Evolutionary conservation across 1,140 invertebrate species (phyloP), one percentile per base, ranked within the genome.

Genomic region (Papilio polyxenes): DNA sequence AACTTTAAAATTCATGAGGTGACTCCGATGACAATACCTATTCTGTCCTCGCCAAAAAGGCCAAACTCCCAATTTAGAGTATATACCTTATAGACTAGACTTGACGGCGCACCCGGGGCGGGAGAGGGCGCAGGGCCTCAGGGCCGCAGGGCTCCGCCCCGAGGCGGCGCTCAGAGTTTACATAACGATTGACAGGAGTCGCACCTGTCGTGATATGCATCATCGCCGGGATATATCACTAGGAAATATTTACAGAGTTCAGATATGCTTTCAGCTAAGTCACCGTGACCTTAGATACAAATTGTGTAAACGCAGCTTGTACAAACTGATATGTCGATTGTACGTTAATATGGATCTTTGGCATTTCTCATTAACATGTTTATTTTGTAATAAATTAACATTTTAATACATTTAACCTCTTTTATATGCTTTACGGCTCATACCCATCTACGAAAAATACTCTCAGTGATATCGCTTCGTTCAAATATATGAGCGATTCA

Each of bases 201-300:
- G 85, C 89, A 84, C 85, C 82, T 86, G 88, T 87, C 83, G 89
- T 92, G 91, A 94, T 92, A 92, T 91, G 92, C 92, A 93, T 94
- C 91, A 92, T 93, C 92, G 93, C 93, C 93, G 92, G 93, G 92
- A 91, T 90, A 92, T 93, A 92, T 93, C 89, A 90, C 91, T 89
- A 89, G 84, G 83, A 87, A 86, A 85, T 89, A 88, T 90, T 88
- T 90, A 91, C 89, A 89, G 86, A 85, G 81, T 82, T 85, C 83
- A 87, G 86, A 87, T 88, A 90, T 87, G 89, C 87, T 87, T 86
- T 69, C 78, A 80, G 78, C 78, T 69, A 51, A 80, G 78, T 80
- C 78, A 72, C 78, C 59, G 40, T n/a, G 44, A 62, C 59, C 80
- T 84, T 75, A 76, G 44, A 84, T 84, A 84, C 81, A 80, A 81